Percentiles rank a stretch among this genome's conserved stretches.
These are phyloP conservation scores for Augiades crinisus DNA, from an alignment of 2,888 invertebrate species.

Conservation along the genomic window DNA sequence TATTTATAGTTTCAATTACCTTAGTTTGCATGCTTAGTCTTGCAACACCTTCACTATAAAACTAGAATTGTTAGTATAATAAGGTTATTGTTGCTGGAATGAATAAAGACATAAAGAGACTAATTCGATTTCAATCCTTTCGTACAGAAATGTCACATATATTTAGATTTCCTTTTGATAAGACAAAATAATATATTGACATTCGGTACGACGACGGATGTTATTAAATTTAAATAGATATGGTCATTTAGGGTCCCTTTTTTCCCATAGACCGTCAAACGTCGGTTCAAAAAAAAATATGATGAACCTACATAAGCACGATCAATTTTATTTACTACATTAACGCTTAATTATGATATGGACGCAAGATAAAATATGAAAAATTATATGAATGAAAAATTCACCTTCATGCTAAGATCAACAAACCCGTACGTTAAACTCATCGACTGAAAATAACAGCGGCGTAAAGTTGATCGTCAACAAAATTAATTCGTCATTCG, in stretches of 20 bases:
- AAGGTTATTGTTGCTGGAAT: conserved; percentile 12
- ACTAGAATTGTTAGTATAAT: conserved; percentile 34
- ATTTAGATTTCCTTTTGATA: no score
- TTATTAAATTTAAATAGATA: no score
- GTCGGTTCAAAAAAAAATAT: no score
- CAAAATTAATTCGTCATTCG: conserved; percentile 65
- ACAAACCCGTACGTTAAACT: conserved; percentile 47
- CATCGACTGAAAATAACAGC: conserved; percentile 61
- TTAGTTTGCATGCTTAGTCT: conserved; percentile 55
- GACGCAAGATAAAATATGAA: no score
- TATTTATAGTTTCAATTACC: conserved; percentile 79
- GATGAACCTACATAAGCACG: no score
- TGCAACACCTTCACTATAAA: conserved; percentile 37
- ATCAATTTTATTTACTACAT: no score
- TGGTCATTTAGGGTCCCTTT: no score
- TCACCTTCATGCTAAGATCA: conserved; percentile 7
- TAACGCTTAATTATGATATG: no score
- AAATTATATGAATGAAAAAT: background rate
- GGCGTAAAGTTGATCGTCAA: conserved; percentile 57
- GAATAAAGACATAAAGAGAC: background rate
- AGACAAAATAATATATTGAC: no score
- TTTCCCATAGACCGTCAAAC: no score
- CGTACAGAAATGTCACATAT: no score
- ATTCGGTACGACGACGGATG: no score
- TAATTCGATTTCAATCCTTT: background rate